Conservation (phyloP, 2,113 vertebrate species). For the Glaucidium brasilianum region DNA sequence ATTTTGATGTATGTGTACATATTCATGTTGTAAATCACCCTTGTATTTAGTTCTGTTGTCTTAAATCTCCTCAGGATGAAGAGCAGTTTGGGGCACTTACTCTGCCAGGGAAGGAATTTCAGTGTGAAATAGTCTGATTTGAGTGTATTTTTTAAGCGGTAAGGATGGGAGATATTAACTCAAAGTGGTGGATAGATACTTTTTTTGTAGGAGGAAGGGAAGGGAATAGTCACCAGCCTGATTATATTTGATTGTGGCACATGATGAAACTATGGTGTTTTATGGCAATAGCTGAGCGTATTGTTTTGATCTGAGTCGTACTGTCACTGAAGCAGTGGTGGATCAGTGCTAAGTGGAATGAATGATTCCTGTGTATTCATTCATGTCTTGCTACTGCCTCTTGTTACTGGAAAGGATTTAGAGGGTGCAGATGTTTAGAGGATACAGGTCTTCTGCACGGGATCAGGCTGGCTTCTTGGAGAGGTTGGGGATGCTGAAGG, state of each 20-base stretch:
- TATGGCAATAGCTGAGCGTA: background rate
- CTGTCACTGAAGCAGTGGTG: background rate
- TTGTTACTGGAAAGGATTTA: background rate
- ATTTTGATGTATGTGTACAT: background rate
- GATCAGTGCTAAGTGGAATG: background rate
- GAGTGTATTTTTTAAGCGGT: background rate
- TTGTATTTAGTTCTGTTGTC: background rate
- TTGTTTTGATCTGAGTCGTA: rapidly evolving
- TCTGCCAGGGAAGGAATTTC: background rate
- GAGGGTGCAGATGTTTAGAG: background rate
- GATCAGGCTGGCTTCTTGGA: background rate
- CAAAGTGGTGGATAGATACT: background rate
- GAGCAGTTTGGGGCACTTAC: background rate
- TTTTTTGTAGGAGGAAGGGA: background rate
- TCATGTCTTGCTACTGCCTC: background rate
- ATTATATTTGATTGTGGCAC: background rate
- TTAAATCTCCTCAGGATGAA: background rate
- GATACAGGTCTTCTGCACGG: background rate
- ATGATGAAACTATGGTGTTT: background rate
- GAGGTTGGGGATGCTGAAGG: background rate
- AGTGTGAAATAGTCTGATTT: background rate
- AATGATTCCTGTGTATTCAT: background rate
- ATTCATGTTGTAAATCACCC: background rate
- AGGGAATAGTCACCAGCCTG: background rate
- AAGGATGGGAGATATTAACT: background rate